phyloP scores from a whole-genome alignment of 2,888 invertebrate genomes.

The Thumatha senex region DNA sequence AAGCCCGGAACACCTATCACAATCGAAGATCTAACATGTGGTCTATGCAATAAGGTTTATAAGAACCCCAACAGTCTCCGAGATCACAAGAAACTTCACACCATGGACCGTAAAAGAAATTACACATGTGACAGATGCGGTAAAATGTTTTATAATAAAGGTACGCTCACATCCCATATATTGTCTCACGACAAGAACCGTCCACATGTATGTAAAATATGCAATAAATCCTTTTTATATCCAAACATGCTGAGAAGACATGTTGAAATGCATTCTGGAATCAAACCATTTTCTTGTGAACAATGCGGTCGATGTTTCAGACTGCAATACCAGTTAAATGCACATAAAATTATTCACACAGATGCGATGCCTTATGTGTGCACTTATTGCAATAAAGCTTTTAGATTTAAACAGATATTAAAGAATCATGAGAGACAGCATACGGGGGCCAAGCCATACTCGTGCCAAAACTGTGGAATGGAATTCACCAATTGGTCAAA shows the following conservation, averaged over 20 bases:
- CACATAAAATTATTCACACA: slow-evolving; percentile 90
- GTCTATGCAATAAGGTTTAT: slow-evolving; percentile 66
- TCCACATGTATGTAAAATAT: slow-evolving; percentile 70
- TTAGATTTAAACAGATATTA: slow-evolving; percentile 88
- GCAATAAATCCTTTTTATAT: slow-evolving; percentile 69
- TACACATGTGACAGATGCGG: slow-evolving; percentile 76
- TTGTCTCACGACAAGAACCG: slow-evolving; percentile 70
- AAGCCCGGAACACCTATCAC: slow-evolving; percentile 69
- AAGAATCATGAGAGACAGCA: slow-evolving; percentile 90
- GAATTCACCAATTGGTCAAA: slow-evolving; percentile 93
- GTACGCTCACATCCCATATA: slow-evolving; percentile 71
- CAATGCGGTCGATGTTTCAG: slow-evolving; percentile 77
- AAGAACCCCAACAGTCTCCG: slow-evolving; percentile 56
- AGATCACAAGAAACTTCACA: slow-evolving; percentile 85
- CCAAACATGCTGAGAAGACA: slow-evolving; percentile 73
- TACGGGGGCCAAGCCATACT: slow-evolving; percentile 88
- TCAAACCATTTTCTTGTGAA: slow-evolving; percentile 73
- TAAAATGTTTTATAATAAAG: slow-evolving; percentile 74
- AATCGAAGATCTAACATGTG: slow-evolving; percentile 66
- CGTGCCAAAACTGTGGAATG: slow-evolving; percentile 87
- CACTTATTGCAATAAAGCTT: slow-evolving; percentile 89
- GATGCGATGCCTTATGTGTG: slow-evolving; percentile 91
- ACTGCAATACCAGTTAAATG: slow-evolving; percentile 87
- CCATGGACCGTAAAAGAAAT: slow-evolving; percentile 67
- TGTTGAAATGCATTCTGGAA: slow-evolving; percentile 72